Evolutionary conservation across 2,888 invertebrate species (phyloP), one percentile per base, ranked within the genome.

Genomic region (Sipha maydis): DNA sequence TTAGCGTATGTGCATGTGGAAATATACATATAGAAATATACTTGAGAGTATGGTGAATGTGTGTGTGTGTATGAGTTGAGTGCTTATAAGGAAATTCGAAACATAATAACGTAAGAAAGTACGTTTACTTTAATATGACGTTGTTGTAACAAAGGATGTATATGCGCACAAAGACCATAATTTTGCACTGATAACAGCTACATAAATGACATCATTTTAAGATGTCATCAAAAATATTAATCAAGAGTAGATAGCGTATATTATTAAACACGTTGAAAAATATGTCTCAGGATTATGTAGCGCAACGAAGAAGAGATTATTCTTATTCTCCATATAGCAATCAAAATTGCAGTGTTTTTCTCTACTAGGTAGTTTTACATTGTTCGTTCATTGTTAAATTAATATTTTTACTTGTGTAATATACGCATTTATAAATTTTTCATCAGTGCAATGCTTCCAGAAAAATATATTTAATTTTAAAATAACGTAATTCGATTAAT

Each of bases 151-250:
- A 11, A 28, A 28, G 28, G n/a, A 69, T n/a, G 69, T 25, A 28
- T 69, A 69, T 69, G 28, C 69, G 69, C 5, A 69, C 69, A 11
- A n/a, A 25, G 69, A 69, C 69, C 28, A 69, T 69, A 28, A 69
- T 69, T 69, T 69, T 8, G 69, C 69, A 69, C 69, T 69, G 69
- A 69, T 69, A 69, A 28, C 69, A n/a, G 11, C 61, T 25, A 69
- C 69, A 28, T 69, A 69, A 69, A 69, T 69, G 69, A 7, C 69
- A 28, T 69, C 69, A 11, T 69, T 69, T 28, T 9, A 25, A 9
- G 69, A 69, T 69, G 69, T 28, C 69, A 69, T 69, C 69, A 69
- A 69, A 25, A 69, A 69, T 69, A 69, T 69, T 69, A 69, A 69
- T 28, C 69, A 69, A 69, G 69, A n/a, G 69, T 28, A 69, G 69